These are phyloP conservation scores for Labrus mixtus DNA, from an alignment of 2,113 vertebrate species.

Conservation along the genomic window DNA sequence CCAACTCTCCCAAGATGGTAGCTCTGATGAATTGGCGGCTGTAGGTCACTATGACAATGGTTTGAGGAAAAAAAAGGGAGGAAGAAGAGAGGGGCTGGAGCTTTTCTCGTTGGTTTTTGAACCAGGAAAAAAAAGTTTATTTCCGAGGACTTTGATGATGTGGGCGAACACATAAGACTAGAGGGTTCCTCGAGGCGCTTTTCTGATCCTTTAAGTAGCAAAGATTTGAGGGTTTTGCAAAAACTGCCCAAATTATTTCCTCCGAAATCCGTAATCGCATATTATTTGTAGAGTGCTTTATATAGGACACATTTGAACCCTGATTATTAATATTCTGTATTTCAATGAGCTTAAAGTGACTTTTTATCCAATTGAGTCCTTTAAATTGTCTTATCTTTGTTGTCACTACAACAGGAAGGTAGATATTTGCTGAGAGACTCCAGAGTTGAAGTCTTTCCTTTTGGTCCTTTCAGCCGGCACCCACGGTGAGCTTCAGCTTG, in stretches of 20 bases:
- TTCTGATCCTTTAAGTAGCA: conserved; percentile 75
- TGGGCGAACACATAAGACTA: conserved; percentile 56
- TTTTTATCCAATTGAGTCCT: neutral
- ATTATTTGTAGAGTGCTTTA: conserved; percentile 54
- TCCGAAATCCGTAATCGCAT: conserved; percentile 65
- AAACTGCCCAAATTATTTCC: conserved; percentile 54
- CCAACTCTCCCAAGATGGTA: conserved; percentile 70
- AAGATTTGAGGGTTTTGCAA: conserved; percentile 71
- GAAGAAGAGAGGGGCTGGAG: conserved; percentile 26
- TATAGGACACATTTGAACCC: conserved; percentile 59
- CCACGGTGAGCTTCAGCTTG: conserved; percentile 60
- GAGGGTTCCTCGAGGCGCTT: conserved; percentile 52
- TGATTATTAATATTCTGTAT: conserved; percentile 26
- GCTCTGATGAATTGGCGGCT: conserved; percentile 78
- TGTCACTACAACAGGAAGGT: conserved; percentile 32
- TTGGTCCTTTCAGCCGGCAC: conserved; percentile 22
- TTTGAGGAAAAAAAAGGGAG: conserved; percentile 48
- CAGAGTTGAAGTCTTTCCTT: conserved; percentile 5
- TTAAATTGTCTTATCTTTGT: conserved; percentile 17
- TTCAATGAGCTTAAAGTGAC: conserved; percentile 9
- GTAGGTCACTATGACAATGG: conserved; percentile 78
- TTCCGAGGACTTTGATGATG: conserved; percentile 44
- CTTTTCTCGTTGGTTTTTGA: conserved; percentile 38
- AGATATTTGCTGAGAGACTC: conserved; percentile 41
- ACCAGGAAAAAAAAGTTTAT: conserved; percentile 43